Evolutionary conservation across 30 jellyfish, hydroid and myxozoan species (phyloP).

Genomic region (Pseudorhiza aurosa): DNA sequence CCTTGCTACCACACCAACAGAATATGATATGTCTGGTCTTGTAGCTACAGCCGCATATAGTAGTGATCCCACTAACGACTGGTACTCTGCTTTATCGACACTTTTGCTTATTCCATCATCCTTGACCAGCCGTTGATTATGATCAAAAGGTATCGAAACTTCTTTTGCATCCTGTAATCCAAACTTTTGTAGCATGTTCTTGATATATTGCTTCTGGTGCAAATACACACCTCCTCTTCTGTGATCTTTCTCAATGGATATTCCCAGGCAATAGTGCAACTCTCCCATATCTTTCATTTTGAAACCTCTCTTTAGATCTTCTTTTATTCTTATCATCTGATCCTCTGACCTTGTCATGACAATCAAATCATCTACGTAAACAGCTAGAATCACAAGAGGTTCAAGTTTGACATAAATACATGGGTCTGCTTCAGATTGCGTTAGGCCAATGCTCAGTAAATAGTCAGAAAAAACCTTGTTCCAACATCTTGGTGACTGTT

Average conservation of each 20-base stretch:
- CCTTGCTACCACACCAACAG: slow-evolving; percentile 15
- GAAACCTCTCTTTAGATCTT: slow-evolving; percentile 14
- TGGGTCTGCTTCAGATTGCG: slow-evolving; percentile 26
- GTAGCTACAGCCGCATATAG: slow-evolving; percentile 23
- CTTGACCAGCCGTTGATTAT: slow-evolving; percentile 1
- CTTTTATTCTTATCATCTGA: slow-evolving; percentile 1
- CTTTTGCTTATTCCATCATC: slow-evolving; percentile 26
- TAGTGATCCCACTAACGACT: slow-evolving; percentile 16
- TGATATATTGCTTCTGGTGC: neutral
- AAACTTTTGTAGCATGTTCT: slow-evolving; percentile 2
- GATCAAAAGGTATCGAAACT: slow-evolving; percentile 9
- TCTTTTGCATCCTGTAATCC: neutral
- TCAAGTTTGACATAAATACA: slow-evolving; percentile 23
- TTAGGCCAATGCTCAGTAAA: neutral
- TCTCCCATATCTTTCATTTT: slow-evolving; percentile 48
- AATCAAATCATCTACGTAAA: neutral
- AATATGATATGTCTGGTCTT: slow-evolving; percentile 32
- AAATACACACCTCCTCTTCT: slow-evolving; percentile 4
- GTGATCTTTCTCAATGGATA: slow-evolving; percentile 10
- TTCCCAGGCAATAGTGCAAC: slow-evolving; percentile 35
- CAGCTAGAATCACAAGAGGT: slow-evolving; percentile 1
- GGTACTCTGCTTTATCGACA: slow-evolving; percentile 14
- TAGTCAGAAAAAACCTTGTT: neutral
- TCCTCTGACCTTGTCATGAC: slow-evolving; percentile 9
- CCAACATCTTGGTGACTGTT: slow-evolving; percentile 59